Evolutionary conservation across 2,888 invertebrate genomes (phyloP), one percentile per base, ranked within the genome.

Genomic region (Drosophila kambysellisi): DNA sequence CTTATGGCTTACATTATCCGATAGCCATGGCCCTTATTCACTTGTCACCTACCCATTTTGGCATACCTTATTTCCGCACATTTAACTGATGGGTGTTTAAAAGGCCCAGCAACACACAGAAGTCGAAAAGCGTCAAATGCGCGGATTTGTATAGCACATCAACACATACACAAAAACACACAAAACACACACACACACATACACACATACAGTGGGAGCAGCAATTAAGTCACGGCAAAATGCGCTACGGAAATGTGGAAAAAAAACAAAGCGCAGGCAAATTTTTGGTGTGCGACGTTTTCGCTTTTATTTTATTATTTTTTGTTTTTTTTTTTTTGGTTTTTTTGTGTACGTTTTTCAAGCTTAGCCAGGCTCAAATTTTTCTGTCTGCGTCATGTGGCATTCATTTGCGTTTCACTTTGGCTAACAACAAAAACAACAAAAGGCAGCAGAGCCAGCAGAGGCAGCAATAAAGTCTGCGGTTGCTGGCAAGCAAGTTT

Each of bases 181-280:
- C 57, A 43, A 60, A 43, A 65, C 43, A 35, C 30, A 51, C 39
- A 59, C 54, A 43, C 35, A 50, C 6, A 48, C 20, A 29, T 30
- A 33, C 6, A 37, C 15, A 43, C 30, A 32, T 9, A 17, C 17
- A 33, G 35, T 53, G 52, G 50, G 51, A 60, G 59, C 81, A 83
- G 78, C 89, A 86, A 86, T 86, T 86, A 86, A 84, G 88, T 84
- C 86, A 84, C 81, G 83, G 81, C 79, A 83, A 88, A 88, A 79
- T 88, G 87, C 61, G 82, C 87, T 73, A 80, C 87, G 84, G 82
- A 86, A 88, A 86, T 85, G 81, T 81, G 84, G 41, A 67, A 60
- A 69, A 67, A 70, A 71, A 79, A 83, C 75, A 86, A 83, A 86
- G 88, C 76, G 72, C 75, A 72, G 52, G 60, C 62, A 79, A 74